Base-by-base conservation (phyloP, 2,888 invertebrate species). In the Epinotia ramella region DNA sequence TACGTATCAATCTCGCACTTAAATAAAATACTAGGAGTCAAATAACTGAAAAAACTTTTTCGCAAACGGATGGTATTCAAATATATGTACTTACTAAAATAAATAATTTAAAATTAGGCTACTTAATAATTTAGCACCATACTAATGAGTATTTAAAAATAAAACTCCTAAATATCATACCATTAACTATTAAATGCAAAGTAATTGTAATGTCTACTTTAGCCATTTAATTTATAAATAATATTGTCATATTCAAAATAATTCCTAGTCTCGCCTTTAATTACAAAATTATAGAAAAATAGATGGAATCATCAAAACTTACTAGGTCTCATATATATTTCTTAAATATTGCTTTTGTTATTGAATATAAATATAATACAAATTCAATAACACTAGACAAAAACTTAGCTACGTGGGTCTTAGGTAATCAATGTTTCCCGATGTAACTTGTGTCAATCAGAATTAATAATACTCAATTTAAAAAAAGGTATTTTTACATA, bases 131-230 rank as follows among this genome's bases (percentile, higher is more conserved):
- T 81, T 83, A 84, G 84, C 84, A 84, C 84, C 85, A 81, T 82
- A 78, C 77, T 83, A 82, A 81, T 75, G 81, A 84, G 80, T 83
- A 84, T 84, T 80, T 33, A 79, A 79, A 76, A 79, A 70, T 59
- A 72, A 67, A 18, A 76, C 79, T 63, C 76, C 75, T 80, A 78
- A 74, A 73, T 75, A 80, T 72, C 46, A 66, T 49, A 69, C 28
- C 33, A 65, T 73, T 53, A 70, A 53, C 78, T 81, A 84, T 81
- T 84, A 84, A 84, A 84, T 84, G 84, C 84, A 84, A 81, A 83
- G 56, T 73, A 73, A 70, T 40, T 57, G 40, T 44, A 57, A 73
- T 49, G 12, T 33, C 72, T 72, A 68, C 33, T 67, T 77, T 57
- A 77, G 59, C 60, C 33, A 66, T 63, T 67, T 62, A 56, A 44